phyloP scores from a whole-genome alignment of 1,140 invertebrate genomes.

The Hyles vespertilio region DNA sequence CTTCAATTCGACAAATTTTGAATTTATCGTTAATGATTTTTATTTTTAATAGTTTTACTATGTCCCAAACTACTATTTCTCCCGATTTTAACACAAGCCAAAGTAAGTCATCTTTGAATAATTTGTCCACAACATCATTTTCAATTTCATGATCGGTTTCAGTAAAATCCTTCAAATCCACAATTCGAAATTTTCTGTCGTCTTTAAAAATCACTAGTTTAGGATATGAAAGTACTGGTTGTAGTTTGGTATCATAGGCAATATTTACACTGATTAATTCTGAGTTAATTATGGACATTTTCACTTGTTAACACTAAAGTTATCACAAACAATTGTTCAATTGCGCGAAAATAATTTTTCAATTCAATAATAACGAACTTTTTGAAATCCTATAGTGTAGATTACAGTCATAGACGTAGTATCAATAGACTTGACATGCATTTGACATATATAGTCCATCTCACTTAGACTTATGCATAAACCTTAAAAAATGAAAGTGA shows the following conservation, averaged over 20 bases:
- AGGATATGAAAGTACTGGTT: constrained; percentile 39
- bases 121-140: constrained; percentile 35
- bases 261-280: constrained; percentile 9
- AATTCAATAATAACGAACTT: too few species aligned
- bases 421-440: too few species aligned
- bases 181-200: constrained; percentile 27
- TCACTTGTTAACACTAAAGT: too few species aligned
- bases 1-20: constrained; percentile 39
- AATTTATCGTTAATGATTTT: constrained; percentile 42
- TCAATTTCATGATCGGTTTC: constrained; percentile 26
- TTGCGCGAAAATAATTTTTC: too few species aligned
- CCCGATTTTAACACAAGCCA: constrained; percentile 50
- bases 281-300: constrained; percentile 14
- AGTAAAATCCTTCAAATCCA: constrained; percentile 27
- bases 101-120: constrained; percentile 36
- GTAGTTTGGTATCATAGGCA: constrained; percentile 12
- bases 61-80: constrained; percentile 39
- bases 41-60: constrained; percentile 25
- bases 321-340: too few species aligned
- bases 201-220: constrained; percentile 49
- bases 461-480: too few species aligned
- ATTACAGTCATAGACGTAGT: too few species aligned
- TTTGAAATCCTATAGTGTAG: too few species aligned
- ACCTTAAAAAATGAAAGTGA: too few species aligned
- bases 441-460: too few species aligned